Evolutionary conservation across 2,113 vertebrate species (phyloP).

Genomic region (Formicarius rufipectus): DNA sequence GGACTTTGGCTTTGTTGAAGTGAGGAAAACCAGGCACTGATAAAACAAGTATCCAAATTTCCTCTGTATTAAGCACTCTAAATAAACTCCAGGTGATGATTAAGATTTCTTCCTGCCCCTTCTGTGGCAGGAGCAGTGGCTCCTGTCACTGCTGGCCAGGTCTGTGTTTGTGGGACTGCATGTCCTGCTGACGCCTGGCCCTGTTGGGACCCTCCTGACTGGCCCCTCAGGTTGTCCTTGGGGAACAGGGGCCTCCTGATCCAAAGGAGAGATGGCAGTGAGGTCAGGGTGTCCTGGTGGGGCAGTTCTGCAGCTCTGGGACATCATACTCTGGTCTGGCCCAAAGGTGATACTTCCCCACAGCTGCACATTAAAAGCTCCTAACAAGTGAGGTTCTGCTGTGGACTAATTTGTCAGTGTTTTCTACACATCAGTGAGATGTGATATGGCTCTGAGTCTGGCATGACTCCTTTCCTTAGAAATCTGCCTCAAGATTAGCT

Average conservation of each 20-base stretch:
- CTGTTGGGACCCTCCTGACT: neutral
- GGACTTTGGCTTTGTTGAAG: rapidly evolving
- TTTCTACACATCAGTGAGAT: neutral
- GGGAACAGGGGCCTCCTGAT: neutral
- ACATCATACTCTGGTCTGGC: rapidly evolving
- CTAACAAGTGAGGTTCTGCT: neutral
- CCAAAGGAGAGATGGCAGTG: rapidly evolving
- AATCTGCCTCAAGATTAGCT: neutral
- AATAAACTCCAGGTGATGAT: rapidly evolving
- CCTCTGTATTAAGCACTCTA: neutral
- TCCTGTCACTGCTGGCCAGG: neutral
- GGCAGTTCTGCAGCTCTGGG: neutral
- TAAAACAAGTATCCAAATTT: rapidly evolving
- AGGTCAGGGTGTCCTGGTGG: neutral
- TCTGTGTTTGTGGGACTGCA: rapidly evolving
- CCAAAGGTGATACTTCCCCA: neutral
- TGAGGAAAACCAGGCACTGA: rapidly evolving
- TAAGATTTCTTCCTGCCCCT: neutral
- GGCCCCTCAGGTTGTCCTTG: rapidly evolving
- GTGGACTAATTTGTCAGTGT: neutral
- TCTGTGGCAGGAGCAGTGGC: rapidly evolving
- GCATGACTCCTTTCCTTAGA: neutral
- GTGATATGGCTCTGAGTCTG: neutral
- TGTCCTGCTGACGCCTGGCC: neutral
- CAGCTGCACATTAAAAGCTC: neutral